Conservation (phyloP, 2,888 invertebrate species). For the Pammene fasciana region DNA sequence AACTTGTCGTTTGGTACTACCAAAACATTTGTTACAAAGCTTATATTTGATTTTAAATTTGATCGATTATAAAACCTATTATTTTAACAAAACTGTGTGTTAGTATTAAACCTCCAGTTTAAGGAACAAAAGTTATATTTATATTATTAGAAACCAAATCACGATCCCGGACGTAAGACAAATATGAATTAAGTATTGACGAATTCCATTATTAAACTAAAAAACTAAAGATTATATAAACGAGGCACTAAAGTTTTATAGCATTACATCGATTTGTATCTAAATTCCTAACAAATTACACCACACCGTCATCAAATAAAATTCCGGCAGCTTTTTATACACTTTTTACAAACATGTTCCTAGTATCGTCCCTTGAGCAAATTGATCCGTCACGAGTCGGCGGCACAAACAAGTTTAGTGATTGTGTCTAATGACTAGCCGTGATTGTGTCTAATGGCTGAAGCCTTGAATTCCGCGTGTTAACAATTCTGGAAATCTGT, state of each 20-base stretch:
- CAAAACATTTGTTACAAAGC: neutral
- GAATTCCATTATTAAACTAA: no score
- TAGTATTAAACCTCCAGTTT: no score
- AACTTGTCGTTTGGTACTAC: neutral
- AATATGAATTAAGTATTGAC: no score
- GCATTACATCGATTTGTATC: neutral
- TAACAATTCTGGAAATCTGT: slow-evolving; percentile 41
- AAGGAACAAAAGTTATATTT: no score
- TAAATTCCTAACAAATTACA: slow-evolving; percentile 12
- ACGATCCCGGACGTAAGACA: no score
- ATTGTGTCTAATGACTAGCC: slow-evolving; percentile 38
- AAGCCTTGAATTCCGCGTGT: slow-evolving; percentile 38
- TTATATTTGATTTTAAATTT: no score
- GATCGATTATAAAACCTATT: no score
- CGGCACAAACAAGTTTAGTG: slow-evolving; percentile 31
- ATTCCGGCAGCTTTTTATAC: slow-evolving; percentile 35
- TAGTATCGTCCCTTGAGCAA: slow-evolving; percentile 32
- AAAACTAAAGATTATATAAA: no score
- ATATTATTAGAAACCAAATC: no score
- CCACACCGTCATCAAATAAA: slow-evolving; percentile 10
- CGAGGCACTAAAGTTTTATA: no score
- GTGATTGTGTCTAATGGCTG: slow-evolving; percentile 35
- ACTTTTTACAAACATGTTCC: slow-evolving; percentile 21
- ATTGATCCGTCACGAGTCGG: slow-evolving; percentile 37
- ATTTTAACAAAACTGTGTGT: no score